Conservation (phyloP, 2,888 invertebrate genomes). For the Cremastinae sp. region DNA sequence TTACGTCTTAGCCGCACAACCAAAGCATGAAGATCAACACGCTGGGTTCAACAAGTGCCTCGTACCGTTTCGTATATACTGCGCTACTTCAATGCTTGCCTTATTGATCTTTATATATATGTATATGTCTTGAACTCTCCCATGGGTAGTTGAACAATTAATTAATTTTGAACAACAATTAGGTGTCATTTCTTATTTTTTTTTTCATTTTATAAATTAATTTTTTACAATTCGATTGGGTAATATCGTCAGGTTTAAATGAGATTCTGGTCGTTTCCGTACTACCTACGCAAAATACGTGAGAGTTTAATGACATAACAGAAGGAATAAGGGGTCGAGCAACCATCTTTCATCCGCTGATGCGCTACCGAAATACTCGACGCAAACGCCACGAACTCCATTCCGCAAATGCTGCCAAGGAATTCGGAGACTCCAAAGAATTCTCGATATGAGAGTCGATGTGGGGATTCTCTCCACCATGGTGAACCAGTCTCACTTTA, state of each 20-base stretch:
- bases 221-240: background rate
- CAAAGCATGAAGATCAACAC: too few species aligned
- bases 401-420: conserved; percentile 61
- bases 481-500: conserved; percentile 68
- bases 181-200: too few species aligned
- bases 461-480: conserved; percentile 39
- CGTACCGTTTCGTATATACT: too few species aligned
- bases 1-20: too few species aligned
- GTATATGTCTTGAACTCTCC: too few species aligned
- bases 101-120: too few species aligned
- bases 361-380: conserved; percentile 31
- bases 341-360: conserved; percentile 21
- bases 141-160: too few species aligned
- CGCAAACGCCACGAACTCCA: conserved; percentile 25
- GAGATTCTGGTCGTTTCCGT: conserved; percentile 15
- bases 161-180: too few species aligned
- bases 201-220: background rate
- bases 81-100: too few species aligned
- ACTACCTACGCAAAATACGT: conserved; percentile 37
- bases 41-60: too few species aligned
- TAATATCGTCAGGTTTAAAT: conserved; percentile 10
- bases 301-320: conserved; percentile 8
- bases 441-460: conserved; percentile 74
- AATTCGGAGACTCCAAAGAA: conserved; percentile 74
- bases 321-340: conserved; percentile 2